Evolutionary conservation across 2,888 invertebrate genomes (phyloP).

Genomic region (Elgonia sp.): DNA sequence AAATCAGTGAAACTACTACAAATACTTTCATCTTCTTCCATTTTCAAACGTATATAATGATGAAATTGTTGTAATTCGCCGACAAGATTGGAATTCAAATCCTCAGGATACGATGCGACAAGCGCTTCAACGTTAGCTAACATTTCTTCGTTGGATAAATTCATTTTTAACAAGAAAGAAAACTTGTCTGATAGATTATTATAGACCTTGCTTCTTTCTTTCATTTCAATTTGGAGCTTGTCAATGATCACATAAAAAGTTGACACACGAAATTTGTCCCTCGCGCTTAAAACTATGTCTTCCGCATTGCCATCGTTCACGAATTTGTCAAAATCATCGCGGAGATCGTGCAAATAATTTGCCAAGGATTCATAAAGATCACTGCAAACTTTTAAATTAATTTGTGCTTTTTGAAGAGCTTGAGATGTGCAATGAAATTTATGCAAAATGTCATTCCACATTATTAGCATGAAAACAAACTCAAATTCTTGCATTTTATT

Average conservation of each 20-base stretch:
- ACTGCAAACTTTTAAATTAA: slow-evolving; percentile 49
- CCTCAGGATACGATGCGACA: slow-evolving; percentile 43
- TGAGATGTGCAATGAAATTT: slow-evolving; percentile 45
- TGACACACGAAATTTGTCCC: slow-evolving; percentile 58
- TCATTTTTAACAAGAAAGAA: slow-evolving; percentile 62
- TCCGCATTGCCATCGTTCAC: slow-evolving; percentile 47
- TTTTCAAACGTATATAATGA: slow-evolving; percentile 45
- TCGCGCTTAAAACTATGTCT: slow-evolving; percentile 33
- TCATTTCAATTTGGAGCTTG: slow-evolving; percentile 43
- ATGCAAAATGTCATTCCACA: slow-evolving; percentile 64
- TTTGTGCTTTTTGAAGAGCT: slow-evolving; percentile 44
- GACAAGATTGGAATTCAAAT: slow-evolving; percentile 24
- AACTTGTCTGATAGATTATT: slow-evolving; percentile 53
- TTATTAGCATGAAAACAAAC: slow-evolving; percentile 55
- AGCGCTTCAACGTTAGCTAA: slow-evolving; percentile 26
- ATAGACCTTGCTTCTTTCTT: slow-evolving; percentile 44
- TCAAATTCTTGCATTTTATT: slow-evolving; percentile 62
- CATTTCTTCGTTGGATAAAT: slow-evolving; percentile 32
- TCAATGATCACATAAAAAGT: slow-evolving; percentile 59
- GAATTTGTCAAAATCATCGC: slow-evolving; percentile 53
- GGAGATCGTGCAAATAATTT: slow-evolving; percentile 39
- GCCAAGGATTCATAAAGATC: slow-evolving; percentile 55
- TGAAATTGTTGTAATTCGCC: slow-evolving; percentile 42
- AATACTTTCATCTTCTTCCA: slow-evolving; percentile 41
- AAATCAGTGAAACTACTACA: slow-evolving; percentile 29